Percentiles rank a stretch among this genome's conserved stretches.
Evolutionary conservation across 1,140 invertebrate genomes (phyloP).

Genomic region (Listronotus bonariensis): DNA sequence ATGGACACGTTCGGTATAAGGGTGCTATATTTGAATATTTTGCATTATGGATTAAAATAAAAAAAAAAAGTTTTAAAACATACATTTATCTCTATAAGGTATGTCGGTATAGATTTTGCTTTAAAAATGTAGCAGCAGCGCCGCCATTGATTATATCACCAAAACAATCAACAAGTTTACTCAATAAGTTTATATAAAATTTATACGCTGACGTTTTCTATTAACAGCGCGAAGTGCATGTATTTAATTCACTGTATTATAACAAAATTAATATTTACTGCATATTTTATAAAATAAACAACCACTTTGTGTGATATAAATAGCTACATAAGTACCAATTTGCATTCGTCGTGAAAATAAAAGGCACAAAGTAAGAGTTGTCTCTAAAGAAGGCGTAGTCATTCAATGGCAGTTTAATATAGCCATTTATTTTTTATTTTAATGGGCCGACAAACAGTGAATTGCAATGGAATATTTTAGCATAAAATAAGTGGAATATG

Average conservation of each 20-base stretch:
- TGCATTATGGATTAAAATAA: too few species aligned
- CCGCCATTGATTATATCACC: not conserved
- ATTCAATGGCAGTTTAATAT: conserved; percentile 29
- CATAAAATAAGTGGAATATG: conserved; percentile 13
- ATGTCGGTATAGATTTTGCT: too few species aligned
- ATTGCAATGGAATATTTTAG: conserved; percentile 23
- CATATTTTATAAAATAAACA: conserved; percentile 24
- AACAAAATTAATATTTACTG: conserved; percentile 25
- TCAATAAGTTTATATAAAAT: conserved; percentile 7
- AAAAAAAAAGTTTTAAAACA: too few species aligned
- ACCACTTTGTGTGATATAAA: conserved; percentile 31
- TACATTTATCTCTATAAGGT: too few species aligned
- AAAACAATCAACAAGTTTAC: conserved; percentile 11
- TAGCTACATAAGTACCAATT: conserved; percentile 24
- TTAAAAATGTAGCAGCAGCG: too few species aligned
- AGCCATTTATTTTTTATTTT: conserved; percentile 31
- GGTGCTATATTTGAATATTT: too few species aligned
- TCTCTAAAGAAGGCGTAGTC: conserved; percentile 20
- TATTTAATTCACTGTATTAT: conserved; percentile 22
- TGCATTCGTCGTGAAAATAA: conserved; percentile 28
- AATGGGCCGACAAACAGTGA: conserved; percentile 20
- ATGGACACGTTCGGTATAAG: too few species aligned
- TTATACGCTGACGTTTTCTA: conserved; percentile 24
- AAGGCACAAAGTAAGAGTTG: conserved; percentile 23
- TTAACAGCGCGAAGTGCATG: conserved; percentile 15